Base-by-base conservation (phyloP, 2,113 vertebrate genomes). In the Sorex fumeus region DNA sequence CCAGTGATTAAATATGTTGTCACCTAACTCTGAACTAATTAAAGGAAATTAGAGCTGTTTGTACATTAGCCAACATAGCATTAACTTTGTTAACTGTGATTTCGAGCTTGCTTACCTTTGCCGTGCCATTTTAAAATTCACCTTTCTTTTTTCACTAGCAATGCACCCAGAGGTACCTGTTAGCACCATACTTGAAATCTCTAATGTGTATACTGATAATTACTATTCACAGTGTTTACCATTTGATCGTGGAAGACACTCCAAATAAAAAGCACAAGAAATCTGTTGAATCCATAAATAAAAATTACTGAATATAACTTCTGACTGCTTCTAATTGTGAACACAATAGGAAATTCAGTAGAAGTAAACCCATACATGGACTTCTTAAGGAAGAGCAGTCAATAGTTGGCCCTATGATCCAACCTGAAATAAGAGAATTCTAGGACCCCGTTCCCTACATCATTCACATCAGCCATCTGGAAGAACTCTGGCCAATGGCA, bases 1-100 rank as follows among this genome's bases (percentile, higher is more conserved):
- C 96, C 75, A 8, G 97, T 98, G 98, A 98, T 98, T 98, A 98
- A 98, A 97, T 97, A 97, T 93, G 96, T 97, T 98, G 97, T 97
- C 97, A 96, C 97, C 97, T 97, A 98, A 97, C 90, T 94, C 96
- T 93, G 95, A 96, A 97, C 97, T 98, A 98, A 98, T 98, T 98
- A 98, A 97, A 97, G 97, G 82, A 93, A 98, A 98, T 92, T 97
- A 97, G 95, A 97, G 95, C 88, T 96, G 93, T 84, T 87, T 96
- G 92, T 96, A 93, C 16, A 0, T 95, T 94, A 97, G 94, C 92
- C 97, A 97, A 87, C 34, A 66, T 1, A 2, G 91, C 72, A 97
- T 97, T 97, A 96, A 94, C 90, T 97, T 95, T 86, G 91, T 93
- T 72, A 96, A 94, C 93, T 70, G 84, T 94, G 92, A 75, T 94